Base-by-base conservation (phyloP, 2,888 invertebrate species). In the Aphrophora alni region DNA sequence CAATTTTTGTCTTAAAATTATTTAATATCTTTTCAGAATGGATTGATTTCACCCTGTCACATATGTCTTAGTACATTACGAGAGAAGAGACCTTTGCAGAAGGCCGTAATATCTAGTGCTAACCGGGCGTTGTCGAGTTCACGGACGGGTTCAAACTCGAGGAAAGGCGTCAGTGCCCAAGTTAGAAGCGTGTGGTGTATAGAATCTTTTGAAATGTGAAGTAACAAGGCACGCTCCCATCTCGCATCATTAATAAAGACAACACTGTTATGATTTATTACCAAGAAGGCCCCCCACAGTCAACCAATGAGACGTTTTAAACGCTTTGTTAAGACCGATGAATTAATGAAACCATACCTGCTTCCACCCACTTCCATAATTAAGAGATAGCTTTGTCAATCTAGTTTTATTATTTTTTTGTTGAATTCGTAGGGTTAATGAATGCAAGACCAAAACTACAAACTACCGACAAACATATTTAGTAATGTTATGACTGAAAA, bases 211-310 rank as follows among this genome's bases (percentile, higher is more conserved):
- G 44, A 44, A 44, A 44, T 44, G 44, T 44, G 44, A 10, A 21
- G 59, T 59, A 59, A 59, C 59, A 59, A 59, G 59, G 59, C 59
- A 59, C 59, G 59, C 59, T 59, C 17, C 59, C 59, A 21, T 59
- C 59, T 59, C 4, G 21, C 59, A 59, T 59, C 59, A 59, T 59
- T 59, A 59, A 59, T 59, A 59, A 59, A 59, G 59, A 59, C 59
- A 59, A 59, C 59, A 59, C 59, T 59, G 59, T 59, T 59, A 59
- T 59, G 59, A 59, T 59, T 59, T 59, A 59, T 59, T 59, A 59
- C 10, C 4, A 59, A 59, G 59, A 2, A 21, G 59, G 59, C 59
- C 59, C 59, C 59, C 59, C 59, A 59, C 59, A 59, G 59, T 59
- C 14, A 21, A 21, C 21, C 59, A 59, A 59, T 59, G 59, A 59